Evolutionary conservation across 1,140 invertebrate genomes (phyloP).

Genomic region (Polypedilum vanderplanki): DNA sequence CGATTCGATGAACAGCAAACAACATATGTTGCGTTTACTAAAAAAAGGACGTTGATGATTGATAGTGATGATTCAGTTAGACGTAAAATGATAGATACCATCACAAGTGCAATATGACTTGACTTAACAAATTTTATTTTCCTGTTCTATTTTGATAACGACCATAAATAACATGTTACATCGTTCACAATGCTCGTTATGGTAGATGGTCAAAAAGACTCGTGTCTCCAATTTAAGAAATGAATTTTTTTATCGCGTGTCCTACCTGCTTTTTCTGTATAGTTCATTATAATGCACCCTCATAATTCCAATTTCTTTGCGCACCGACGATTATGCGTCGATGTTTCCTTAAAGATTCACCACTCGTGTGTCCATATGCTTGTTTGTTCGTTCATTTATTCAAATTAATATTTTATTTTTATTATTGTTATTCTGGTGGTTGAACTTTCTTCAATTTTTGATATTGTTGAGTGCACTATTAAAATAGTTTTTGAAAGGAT

Average conservation of each 20-base stretch:
- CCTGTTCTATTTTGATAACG: neutral
- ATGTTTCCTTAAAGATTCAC: neutral
- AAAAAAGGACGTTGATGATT: neutral
- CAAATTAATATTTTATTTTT: no score
- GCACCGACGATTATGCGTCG: no score
- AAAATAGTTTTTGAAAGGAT: no score
- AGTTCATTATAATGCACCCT: neutral
- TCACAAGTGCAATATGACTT: conserved; percentile 5
- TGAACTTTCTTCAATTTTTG: no score
- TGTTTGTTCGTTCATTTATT: no score
- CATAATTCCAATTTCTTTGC: neutral
- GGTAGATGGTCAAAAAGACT: neutral
- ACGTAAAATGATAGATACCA: neutral
- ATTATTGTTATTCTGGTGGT: no score
- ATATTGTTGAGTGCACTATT: no score
- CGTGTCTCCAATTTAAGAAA: conserved; percentile 1
- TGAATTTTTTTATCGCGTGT: neutral
- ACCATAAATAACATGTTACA: conserved; percentile 3
- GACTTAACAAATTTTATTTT: neutral
- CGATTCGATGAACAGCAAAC: conserved; percentile 2
- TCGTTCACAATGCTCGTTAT: neutral
- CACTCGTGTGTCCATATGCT: neutral
- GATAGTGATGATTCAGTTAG: conserved; percentile 7
- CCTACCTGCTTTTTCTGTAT: neutral
- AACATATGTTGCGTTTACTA: neutral